phyloP scores from a whole-genome alignment of 2,888 invertebrate genomes.

The Trissolcus japonicus region DNA sequence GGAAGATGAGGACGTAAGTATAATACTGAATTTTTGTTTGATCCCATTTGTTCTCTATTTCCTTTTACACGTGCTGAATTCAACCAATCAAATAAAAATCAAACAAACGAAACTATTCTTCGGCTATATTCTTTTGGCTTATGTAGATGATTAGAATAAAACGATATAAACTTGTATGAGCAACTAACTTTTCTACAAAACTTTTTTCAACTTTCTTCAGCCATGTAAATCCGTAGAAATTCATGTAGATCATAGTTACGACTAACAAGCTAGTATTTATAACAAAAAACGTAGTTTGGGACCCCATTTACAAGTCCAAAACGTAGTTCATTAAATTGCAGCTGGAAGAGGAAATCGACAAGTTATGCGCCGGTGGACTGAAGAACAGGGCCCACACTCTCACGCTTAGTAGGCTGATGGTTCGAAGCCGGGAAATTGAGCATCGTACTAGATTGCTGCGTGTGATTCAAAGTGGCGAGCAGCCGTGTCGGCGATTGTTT shows the following conservation, averaged over 20 bases:
- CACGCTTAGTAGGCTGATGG: constrained; percentile 92
- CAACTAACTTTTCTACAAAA: too few species aligned
- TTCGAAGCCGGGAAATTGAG: constrained; percentile 89
- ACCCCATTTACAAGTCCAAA: constrained; percentile 43
- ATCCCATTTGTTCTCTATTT: constrained; percentile 57
- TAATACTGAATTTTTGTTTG: not conserved
- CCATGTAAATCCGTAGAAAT: too few species aligned
- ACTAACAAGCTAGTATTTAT: too few species aligned
- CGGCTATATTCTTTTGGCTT: too few species aligned
- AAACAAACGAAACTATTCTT: too few species aligned
- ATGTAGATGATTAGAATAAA: too few species aligned
- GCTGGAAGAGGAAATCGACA: constrained; percentile 93
- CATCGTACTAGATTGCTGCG: constrained; percentile 86
- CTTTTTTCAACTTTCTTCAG: too few species aligned
- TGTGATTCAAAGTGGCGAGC: constrained; percentile 86
- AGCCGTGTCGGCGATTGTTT: constrained; percentile 90
- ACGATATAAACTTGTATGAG: too few species aligned
- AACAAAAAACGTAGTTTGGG: constrained; percentile 13
- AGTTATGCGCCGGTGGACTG: constrained; percentile 85
- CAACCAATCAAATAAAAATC: not conserved
- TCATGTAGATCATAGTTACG: too few species aligned
- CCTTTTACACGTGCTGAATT: not conserved
- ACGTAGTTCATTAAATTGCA: constrained; percentile 69
- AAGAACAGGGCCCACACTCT: constrained; percentile 94
- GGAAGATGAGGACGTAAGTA: constrained; percentile 77